A percentile compares a stretch with the other conserved stretches of the same genome.
phyloP scores from a whole-genome alignment of 2,888 invertebrate genomes.

The Drosophila greeni region DNA sequence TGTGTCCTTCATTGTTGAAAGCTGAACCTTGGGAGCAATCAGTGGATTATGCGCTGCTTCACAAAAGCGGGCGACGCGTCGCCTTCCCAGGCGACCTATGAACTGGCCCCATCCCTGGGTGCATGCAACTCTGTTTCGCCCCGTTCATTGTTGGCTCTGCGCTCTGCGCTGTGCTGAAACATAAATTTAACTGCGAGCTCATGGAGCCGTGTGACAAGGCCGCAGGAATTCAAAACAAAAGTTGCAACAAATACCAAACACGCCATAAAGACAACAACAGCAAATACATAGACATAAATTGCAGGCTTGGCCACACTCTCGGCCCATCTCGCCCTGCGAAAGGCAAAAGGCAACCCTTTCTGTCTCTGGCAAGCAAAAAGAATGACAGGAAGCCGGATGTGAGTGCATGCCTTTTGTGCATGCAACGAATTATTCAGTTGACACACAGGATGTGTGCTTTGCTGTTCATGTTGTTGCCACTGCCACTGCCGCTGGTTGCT shows the following conservation, averaged over 20 bases:
- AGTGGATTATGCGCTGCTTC: constrained; percentile 69
- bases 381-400: constrained; percentile 75
- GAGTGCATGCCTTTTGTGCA: constrained; percentile 75
- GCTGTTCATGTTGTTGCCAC: constrained; percentile 58
- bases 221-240: constrained; percentile 75
- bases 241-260: constrained; percentile 75
- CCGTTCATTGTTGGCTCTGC: constrained; percentile 59
- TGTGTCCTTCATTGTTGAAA: constrained; percentile 66
- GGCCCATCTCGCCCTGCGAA: constrained; percentile 1
- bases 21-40: constrained; percentile 73
- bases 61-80: constrained; percentile 43
- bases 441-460: constrained; percentile 72
- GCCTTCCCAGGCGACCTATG: constrained; percentile 46
- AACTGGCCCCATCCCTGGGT: constrained; percentile 11
- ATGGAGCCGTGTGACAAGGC: constrained; percentile 73
- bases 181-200: constrained; percentile 72
- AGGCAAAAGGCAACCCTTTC: constrained; percentile 20
- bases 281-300: constrained; percentile 68
- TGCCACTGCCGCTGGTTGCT: constrained; percentile 28
- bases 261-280: constrained; percentile 70
- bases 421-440: constrained; percentile 75
- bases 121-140: constrained; percentile 47
- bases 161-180: constrained; percentile 56
- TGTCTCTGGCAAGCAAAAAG: constrained; percentile 59
- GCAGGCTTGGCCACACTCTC: constrained; percentile 47